phyloP scores from a whole-genome alignment of 2,797 vertebrate genomes.

The Rousettus madagascariensis region DNA sequence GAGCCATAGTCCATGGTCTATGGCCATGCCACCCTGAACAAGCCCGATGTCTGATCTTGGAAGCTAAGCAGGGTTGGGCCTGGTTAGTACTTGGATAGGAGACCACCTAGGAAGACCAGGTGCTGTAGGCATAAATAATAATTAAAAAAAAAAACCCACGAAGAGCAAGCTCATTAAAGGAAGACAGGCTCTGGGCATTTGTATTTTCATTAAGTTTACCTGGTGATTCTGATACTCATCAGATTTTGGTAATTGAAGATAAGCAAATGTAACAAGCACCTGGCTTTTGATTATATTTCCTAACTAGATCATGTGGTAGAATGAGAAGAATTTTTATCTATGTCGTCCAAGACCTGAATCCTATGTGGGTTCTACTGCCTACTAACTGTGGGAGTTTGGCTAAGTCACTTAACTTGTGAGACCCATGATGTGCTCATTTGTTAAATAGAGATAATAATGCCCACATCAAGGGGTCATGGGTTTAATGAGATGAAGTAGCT shows the following conservation, averaged over 20 bases:
- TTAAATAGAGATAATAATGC: neutral
- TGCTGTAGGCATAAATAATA: no score
- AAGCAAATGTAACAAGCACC: neutral
- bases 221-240: neutral
- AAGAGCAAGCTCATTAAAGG: neutral
- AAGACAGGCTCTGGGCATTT: neutral
- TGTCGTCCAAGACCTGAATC: neutral
- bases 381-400: neutral
- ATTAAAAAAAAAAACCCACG: neutral
- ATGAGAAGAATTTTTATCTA: neutral
- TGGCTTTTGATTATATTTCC: neutral
- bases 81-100: no score
- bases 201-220: neutral
- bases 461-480: neutral
- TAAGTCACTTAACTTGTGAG: neutral
- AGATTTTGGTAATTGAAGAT: neutral
- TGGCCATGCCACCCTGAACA: no score
- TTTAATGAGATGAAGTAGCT: neutral
- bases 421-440: neutral
- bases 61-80: no score
- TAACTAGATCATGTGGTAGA: neutral
- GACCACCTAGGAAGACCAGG: no score
- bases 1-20: no score
- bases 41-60: no score
- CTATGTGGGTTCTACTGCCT: neutral